phyloP scores from a whole-genome alignment of 2,113 vertebrate species.

The Chionomys nivalis region DNA sequence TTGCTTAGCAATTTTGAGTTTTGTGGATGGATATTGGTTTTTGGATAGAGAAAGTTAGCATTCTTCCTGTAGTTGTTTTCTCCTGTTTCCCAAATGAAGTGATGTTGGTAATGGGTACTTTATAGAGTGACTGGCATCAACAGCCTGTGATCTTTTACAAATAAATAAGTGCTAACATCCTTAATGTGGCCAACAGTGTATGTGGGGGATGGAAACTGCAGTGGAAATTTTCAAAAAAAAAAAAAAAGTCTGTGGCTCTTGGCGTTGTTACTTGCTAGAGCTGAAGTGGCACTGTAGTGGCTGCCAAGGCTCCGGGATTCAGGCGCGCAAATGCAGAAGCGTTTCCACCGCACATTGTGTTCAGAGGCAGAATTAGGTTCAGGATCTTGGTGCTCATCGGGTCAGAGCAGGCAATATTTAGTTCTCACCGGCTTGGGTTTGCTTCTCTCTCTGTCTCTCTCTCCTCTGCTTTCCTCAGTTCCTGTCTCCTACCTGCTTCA shows the following conservation, averaged over 20 bases:
- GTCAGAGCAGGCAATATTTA: neutral
- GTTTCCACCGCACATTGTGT: neutral
- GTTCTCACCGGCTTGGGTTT: neutral
- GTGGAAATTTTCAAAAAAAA: conserved; percentile 72
- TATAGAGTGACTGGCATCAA: neutral
- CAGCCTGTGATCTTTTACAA: neutral
- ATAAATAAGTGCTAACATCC: conserved; percentile 8
- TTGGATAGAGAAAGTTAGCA: neutral
- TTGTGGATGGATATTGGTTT: neutral
- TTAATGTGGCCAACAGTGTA: conserved; percentile 44
- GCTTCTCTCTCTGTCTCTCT: neutral
- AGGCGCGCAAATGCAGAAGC: neutral
- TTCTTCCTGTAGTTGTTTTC: neutral
- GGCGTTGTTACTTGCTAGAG: conserved; percentile 72
- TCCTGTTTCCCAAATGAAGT: neutral
- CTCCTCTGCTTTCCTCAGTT: neutral
- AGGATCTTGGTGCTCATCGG: neutral
- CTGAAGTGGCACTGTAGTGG: conserved; percentile 56
- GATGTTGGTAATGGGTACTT: conserved; percentile 1
- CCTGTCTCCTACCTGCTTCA: neutral
- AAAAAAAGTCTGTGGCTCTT: conserved; percentile 73
- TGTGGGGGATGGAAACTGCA: conserved; percentile 26
- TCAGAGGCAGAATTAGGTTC: neutral
- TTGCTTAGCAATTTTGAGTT: conserved; percentile 46
- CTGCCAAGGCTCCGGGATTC: conserved; percentile 35